Evolutionary conservation across 2,797 vertebrate genomes (phyloP).

Genomic region (Acipenser oxyrinchus): DNA sequence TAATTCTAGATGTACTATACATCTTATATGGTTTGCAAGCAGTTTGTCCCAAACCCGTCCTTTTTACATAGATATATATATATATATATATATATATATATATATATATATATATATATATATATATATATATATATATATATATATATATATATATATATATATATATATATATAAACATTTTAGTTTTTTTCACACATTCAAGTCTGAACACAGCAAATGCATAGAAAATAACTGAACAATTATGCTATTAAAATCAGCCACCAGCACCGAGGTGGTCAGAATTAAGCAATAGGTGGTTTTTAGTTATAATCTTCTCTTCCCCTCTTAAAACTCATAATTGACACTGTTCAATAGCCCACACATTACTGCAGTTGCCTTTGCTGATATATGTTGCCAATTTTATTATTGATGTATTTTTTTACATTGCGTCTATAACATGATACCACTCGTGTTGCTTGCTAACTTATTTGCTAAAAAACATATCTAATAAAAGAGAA

Average conservation of each 20-base stretch:
- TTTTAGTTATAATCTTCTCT: constrained; percentile 57
- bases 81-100: not conserved
- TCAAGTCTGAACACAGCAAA: constrained; percentile 7
- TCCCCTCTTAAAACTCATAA: constrained; percentile 57
- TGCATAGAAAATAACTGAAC: not conserved
- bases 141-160: not conserved
- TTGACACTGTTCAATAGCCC: constrained; percentile 56
- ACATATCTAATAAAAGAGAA: too few relatives aligned
- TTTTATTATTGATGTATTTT: too few relatives aligned
- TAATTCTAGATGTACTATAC: too few relatives aligned
- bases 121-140: not conserved
- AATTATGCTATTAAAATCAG: constrained; percentile 4
- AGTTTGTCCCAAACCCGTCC: too few relatives aligned
- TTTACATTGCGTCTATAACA: too few relatives aligned
- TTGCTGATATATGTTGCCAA: too few relatives aligned
- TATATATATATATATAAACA: not conserved
- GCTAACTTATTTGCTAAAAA: too few relatives aligned
- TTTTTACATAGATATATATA: too few relatives aligned
- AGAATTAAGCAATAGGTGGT: constrained; percentile 40
- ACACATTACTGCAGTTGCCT: constrained; percentile 41
- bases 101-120: not conserved
- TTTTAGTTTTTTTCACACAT: not conserved
- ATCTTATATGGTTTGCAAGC: too few relatives aligned
- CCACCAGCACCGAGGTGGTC: constrained; percentile 23
- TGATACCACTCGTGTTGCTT: too few relatives aligned